Conservation (phyloP, 2,888 invertebrate genomes). For the Pinctada fucata region DNA sequence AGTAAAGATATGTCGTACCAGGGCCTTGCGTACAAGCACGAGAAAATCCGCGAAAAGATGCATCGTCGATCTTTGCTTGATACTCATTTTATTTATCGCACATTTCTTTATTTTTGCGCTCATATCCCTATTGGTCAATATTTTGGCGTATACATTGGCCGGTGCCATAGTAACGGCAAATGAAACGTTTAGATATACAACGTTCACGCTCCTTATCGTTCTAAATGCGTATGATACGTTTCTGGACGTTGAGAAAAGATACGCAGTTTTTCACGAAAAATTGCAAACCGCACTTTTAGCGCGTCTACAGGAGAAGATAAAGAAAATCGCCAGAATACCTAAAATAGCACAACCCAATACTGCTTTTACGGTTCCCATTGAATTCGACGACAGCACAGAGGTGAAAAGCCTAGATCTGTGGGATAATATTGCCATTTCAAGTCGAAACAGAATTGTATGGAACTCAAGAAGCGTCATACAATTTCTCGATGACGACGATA, state of each 20-base stretch:
- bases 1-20: not conserved
- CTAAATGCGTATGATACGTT: constrained; percentile 12
- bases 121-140: constrained; percentile 11
- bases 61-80: constrained; percentile 4
- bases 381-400: not conserved
- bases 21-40: not conserved
- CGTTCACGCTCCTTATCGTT: constrained; percentile 9
- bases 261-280: constrained; percentile 14
- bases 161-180: constrained; percentile 11
- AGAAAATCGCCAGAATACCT: not conserved
- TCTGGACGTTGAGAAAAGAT: constrained; percentile 10
- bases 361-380: not conserved
- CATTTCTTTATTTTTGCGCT: constrained; percentile 26
- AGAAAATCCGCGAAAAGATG: not conserved
- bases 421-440: not conserved
- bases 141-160: constrained; percentile 8
- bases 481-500: constrained; percentile 19
- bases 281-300: not conserved
- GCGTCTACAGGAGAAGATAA: not conserved
- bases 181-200: constrained; percentile 9
- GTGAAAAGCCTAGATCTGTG: not conserved
- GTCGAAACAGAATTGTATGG: not conserved
- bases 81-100: not conserved
- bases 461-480: constrained; percentile 12
- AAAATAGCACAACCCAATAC: not conserved